phyloP scores from a whole-genome alignment of 2,113 vertebrate species.

The Rattus rattus region DNA sequence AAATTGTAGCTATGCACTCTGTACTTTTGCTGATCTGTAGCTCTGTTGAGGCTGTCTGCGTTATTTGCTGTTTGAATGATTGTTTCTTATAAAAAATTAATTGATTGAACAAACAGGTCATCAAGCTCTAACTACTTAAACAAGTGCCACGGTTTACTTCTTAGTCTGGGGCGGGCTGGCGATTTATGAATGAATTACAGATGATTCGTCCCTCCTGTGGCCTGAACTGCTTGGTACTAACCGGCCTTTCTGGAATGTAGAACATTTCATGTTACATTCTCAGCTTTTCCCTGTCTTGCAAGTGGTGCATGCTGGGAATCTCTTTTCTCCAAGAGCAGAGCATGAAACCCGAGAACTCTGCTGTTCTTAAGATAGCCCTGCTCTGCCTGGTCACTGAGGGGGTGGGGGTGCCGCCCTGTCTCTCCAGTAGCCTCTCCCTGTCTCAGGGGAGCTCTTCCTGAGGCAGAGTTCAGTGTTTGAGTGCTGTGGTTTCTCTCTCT shows the following conservation, averaged over 20 bases:
- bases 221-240: slow-evolving; percentile 16
- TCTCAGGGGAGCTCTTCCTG: neutral
- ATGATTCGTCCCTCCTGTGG: slow-evolving; percentile 51
- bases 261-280: neutral
- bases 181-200: slow-evolving; percentile 84
- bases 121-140: slow-evolving; percentile 86
- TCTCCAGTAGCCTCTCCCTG: neutral
- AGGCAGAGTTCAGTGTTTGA: neutral
- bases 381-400: neutral
- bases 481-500: neutral
- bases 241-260: neutral
- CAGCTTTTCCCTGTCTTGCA: neutral
- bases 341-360: slow-evolving; percentile 29
- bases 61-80: slow-evolving; percentile 80
- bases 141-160: slow-evolving; percentile 82
- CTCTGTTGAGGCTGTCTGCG: slow-evolving; percentile 69
- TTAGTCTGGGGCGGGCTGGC: slow-evolving; percentile 75
- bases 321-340: neutral
- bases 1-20: slow-evolving; percentile 30
- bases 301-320: neutral
- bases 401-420: neutral
- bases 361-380: neutral
- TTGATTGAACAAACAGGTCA: slow-evolving; percentile 86
- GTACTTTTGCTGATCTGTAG: slow-evolving; percentile 14
- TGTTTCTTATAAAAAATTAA: slow-evolving; percentile 77